These are phyloP conservation scores for Psettodes erumei DNA, from an alignment of 2,113 vertebrate species.

Conservation along the genomic window DNA sequence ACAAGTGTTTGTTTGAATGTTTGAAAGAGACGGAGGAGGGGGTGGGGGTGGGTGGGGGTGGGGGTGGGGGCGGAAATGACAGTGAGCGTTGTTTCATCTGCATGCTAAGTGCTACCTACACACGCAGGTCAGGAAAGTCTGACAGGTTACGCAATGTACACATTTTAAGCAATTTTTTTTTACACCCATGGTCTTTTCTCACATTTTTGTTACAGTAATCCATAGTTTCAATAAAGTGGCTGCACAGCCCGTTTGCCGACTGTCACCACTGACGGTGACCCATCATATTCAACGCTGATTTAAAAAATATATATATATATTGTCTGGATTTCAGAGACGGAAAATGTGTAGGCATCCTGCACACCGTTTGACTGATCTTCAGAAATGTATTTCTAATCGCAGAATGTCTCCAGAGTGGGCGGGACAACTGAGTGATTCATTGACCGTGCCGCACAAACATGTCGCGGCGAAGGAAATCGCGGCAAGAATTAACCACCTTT, in stretches of 20 bases:
- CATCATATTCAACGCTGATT: conserved; percentile 28
- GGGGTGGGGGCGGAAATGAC: conserved; percentile 42
- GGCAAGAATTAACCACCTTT: conserved; percentile 40
- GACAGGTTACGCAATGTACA: conserved; percentile 31
- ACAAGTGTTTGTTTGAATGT: conserved; percentile 53
- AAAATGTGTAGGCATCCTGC: conserved; percentile 59
- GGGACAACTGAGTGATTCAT: conserved; percentile 61
- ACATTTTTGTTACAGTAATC: conserved; percentile 38
- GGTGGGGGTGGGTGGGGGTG: conserved; percentile 33
- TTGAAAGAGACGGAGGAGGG: conserved; percentile 45
- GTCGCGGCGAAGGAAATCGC: conserved; percentile 33
- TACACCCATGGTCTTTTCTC: conserved; percentile 47
- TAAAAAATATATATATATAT: no score
- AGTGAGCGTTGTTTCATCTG: conserved; percentile 40
- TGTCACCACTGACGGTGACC: conserved; percentile 23
- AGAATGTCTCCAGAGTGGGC: conserved; percentile 57
- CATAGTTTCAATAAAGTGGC: conserved; percentile 18
- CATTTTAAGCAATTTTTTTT: conserved; percentile 41
- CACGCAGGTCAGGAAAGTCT: conserved; percentile 55
- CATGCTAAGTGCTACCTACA: conserved; percentile 58
- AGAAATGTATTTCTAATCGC: conserved; percentile 45
- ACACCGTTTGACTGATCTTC: conserved; percentile 48
- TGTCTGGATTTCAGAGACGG: conserved; percentile 48
- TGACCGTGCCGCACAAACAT: conserved; percentile 42
- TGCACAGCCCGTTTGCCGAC: conserved; percentile 28